These are phyloP conservation scores for Atrina japonica DNA, from an alignment of 2,888 invertebrate genomes.

Conservation along the genomic window DNA sequence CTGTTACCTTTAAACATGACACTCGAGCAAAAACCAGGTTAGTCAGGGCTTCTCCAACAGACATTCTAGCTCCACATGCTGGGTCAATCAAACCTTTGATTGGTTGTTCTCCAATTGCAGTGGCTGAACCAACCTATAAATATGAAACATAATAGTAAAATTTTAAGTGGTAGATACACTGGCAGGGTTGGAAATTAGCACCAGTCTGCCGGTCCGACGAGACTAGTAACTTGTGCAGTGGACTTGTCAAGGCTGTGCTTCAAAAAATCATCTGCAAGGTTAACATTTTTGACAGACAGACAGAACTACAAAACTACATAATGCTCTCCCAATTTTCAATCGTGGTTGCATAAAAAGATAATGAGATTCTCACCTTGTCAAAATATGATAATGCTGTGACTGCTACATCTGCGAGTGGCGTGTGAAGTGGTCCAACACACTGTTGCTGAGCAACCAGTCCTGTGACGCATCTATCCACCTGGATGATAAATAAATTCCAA, in stretches of 20 bases:
- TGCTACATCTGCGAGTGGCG: slow-evolving; percentile 96
- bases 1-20: slow-evolving; percentile 82
- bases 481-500: slow-evolving; percentile 17
- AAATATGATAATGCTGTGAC: slow-evolving; percentile 90
- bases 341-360: too few relatives aligned
- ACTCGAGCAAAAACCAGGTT: slow-evolving; percentile 91
- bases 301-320: too few relatives aligned
- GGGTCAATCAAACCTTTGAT: slow-evolving; percentile 93
- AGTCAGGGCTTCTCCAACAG: slow-evolving; percentile 95
- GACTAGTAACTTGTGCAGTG: too few relatives aligned
- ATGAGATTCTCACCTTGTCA: slow-evolving; percentile 47
- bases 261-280: too few relatives aligned
- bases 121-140: slow-evolving; percentile 90
- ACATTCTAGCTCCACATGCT: slow-evolving; percentile 94
- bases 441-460: slow-evolving; percentile 98
- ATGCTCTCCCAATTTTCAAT: too few relatives aligned
- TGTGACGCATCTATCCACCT: slow-evolving; percentile 89
- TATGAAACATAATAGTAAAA: too few relatives aligned
- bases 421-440: slow-evolving; percentile 98
- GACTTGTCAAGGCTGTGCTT: too few relatives aligned
- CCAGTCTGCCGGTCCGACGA: too few relatives aligned
- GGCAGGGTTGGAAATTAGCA: too few relatives aligned
- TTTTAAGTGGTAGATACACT: background rate
- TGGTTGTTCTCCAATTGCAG: slow-evolving; percentile 98
- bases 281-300: too few relatives aligned